These are phyloP conservation scores for Bellardia pandia DNA, from an alignment of 2,888 invertebrate species.

Conservation along the genomic window DNA sequence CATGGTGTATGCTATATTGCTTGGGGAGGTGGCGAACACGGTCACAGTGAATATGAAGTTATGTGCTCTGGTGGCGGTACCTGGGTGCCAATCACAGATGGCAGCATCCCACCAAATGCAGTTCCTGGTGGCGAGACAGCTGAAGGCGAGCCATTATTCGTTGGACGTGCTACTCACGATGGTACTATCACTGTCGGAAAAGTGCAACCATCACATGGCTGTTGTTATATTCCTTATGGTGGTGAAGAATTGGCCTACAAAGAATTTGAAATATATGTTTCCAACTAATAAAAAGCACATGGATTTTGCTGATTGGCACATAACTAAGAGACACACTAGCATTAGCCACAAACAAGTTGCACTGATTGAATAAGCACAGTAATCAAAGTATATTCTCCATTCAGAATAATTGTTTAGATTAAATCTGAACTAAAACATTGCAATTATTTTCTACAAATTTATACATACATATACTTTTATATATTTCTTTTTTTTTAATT, in stretches of 20 bases:
- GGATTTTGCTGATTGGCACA: neutral
- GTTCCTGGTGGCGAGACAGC: constrained; percentile 90
- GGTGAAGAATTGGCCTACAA: constrained; percentile 91
- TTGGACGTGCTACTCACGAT: constrained; percentile 91
- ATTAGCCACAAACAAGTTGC: neutral
- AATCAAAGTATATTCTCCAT: constrained; percentile 29
- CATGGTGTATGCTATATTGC: constrained; percentile 89
- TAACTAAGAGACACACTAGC: neutral
- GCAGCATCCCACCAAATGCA: constrained; percentile 90
- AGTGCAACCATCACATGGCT: constrained; percentile 92
- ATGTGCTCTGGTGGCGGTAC: constrained; percentile 86
- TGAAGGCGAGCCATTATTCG: constrained; percentile 91
- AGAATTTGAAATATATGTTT: constrained; percentile 91
- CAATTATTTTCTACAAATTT: constrained; percentile 45
- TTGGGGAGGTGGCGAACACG: constrained; percentile 91
- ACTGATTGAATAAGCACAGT: constrained; percentile 24
- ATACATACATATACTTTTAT: constrained; percentile 16
- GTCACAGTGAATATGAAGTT: constrained; percentile 89
- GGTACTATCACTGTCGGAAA: constrained; percentile 92
- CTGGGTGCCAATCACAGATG: constrained; percentile 88
- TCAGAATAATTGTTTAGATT: constrained; percentile 15
- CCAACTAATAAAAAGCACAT: constrained; percentile 75
- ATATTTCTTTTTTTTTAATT: constrained; percentile 20
- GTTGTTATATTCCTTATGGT: constrained; percentile 92
- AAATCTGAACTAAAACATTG: constrained; percentile 17